Evolutionary conservation across 2,888 invertebrate genomes (phyloP), one percentile per base, ranked within the genome.

Genomic region (Nebria brevicollis): DNA sequence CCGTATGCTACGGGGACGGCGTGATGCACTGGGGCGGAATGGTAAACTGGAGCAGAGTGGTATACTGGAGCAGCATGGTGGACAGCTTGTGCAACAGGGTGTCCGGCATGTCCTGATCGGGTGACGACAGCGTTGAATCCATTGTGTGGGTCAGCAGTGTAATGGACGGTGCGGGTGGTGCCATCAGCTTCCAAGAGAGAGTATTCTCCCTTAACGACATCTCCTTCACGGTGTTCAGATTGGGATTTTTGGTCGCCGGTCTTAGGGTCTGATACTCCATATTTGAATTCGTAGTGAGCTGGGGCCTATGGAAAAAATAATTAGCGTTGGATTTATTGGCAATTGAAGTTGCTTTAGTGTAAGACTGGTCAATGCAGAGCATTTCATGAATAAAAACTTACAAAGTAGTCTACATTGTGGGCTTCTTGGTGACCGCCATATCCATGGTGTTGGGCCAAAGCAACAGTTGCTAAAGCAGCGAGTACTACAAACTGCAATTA

Each of bases 41-140:
- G 72, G 20, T 13, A 15, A 8, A 41, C 73, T 5, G 26, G 78
- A 6, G 42, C 66, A 11, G 54, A 54, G 26, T 54, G 64, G 5
- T 75, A 54, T 15, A 34, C 77, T 54, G 54, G 54, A 54, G 54
- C 54, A 34, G 20, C 70, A 11, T 70, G 41, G 25, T 77, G 72
- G 8, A 42, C 68, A 77, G 15, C 64, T 20, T 77, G 77, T 66
- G 68, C 77, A 68, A 66, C 66, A 1, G 73, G 74, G 26, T 79
- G 79, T 1, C 20, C 15, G 42, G 79, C 79, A 25, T 79, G 79
- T 11, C 79, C 79, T 42, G 66, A 42, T 65, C 79, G 41, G 43
- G 74, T 74, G 11, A 79, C 79, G n/a, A 79, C 79, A 43, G 79
- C 79, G 26, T 79, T 79, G 75, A 79, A 75, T 7, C 79, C 79